Base-by-base conservation (phyloP, 2,113 vertebrate genomes). In the Sarotherodon lohbergeri region DNA sequence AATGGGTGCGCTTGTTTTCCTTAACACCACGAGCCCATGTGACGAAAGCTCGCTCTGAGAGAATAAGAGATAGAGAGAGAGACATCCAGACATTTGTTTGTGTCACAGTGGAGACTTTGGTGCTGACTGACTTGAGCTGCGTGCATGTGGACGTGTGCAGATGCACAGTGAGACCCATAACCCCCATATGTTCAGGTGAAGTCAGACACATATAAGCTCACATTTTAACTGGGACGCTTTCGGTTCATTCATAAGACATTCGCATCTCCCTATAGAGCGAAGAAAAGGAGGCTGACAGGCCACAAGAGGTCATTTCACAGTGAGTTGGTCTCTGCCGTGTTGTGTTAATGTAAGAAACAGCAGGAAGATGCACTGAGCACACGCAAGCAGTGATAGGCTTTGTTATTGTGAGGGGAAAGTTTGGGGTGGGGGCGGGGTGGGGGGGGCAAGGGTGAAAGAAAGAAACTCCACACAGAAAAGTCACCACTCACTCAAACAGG, bases 401-500 rank as follows among this genome's bases (percentile, higher is more conserved):
- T 81, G 88, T 92, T 96, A 97, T 88, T 84, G 36, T 83, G 52
- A 91, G 14, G 73, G 22, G 19, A 66, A 32, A 71, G 71, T 78
- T 22, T 22, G 22, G 22, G 50, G 80, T 22, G 79, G 55, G 54
- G 50, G n/a, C 22, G 55, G 16, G 55, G 2, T n/a, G 9, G 54
- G 80, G 34, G n/a, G 19, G 10, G 12, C 22, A 36, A 22, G 12
- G 10, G 46, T n/a, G 85, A 59, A 96, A 94, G 85, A 95, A 76
- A 56, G 13, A 55, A 91, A 89, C n/a, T 55, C 14, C 97, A 98
- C 97, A 98, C 97, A 97, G 96, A 92, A 94, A 95, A 96, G 94
- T 41, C 81, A 97, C 92, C 97, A 98, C 97, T 97, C 98, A 98
- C 97, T 97, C 97, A 97, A 98, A 95, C 93, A 96, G 90, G 89